Base-by-base conservation (phyloP, 1,140 invertebrate species). In the Drosophila tristis region DNA sequence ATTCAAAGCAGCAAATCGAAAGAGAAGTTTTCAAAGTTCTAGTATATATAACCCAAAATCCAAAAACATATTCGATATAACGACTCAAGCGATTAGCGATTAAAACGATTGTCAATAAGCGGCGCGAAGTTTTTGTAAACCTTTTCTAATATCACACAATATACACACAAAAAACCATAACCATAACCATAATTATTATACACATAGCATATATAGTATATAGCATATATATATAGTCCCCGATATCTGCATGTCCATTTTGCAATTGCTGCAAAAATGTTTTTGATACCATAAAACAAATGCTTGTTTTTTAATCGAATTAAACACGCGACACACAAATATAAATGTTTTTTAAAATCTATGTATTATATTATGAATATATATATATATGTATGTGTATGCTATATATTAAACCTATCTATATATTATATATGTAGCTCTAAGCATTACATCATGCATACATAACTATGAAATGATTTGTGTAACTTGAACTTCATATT, bases 91-190 rank as follows among this genome's bases (percentile, higher is more conserved):
- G 56, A 72, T 65, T 78, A 55, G 58, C 67, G 50, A 47, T 62
- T 58, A 60, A 76, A 81, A 53, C 58, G 55, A 39, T 39, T 39
- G 35, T 39, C 35, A 39, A 39, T 39, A 39, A 39, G 35, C 35
- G 26, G 11, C 1, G 35, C 35, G 35, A 4, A 75, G 65, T 78
- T 86, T 75, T 86, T 86, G 59, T 87, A 86, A 70, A 74, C 43
- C 62, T 79, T 89, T 87, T 87, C 84, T 89, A 79, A 79, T 73
- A 87, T 65, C 59, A 58, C 50, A 62, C 23, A 68, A 62, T n/a
- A 74, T 25, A 74, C 47, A 71, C 35, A 74, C 35, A 25, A 25
- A 25, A 25, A 20, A 35, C 16, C 43, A 31, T 45, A 75, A 50
- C 53, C 60, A 55, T 64, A 71, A 55, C 3, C 26, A 29, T 29